Evolutionary conservation across 2,888 invertebrate genomes (phyloP).

Genomic region (Synanthedon myopaeformis): DNA sequence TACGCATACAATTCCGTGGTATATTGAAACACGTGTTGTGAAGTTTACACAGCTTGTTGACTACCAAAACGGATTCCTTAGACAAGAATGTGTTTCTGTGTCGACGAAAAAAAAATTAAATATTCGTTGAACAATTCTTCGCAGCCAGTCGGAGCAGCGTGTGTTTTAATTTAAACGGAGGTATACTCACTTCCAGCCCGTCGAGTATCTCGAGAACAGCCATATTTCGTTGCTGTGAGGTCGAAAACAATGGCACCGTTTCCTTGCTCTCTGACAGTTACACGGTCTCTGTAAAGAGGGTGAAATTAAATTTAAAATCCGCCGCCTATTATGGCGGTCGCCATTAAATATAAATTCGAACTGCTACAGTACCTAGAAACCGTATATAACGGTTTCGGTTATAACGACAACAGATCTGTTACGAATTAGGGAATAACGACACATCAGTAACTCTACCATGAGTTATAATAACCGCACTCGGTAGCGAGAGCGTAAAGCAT

Average conservation of each 20-base stretch:
- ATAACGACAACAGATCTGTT: no score
- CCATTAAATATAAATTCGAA: no score
- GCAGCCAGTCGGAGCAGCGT: neutral
- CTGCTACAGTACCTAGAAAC: no score
- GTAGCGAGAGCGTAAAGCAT: no score
- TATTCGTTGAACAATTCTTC: conserved; percentile 16
- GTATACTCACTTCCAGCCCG: conserved; percentile 86
- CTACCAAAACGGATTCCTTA: conserved; percentile 7
- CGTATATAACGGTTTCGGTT: no score
- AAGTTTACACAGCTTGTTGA: conserved; percentile 39
- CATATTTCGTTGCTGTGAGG: conserved; percentile 94
- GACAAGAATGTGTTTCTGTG: conserved; percentile 18
- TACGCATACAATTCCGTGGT: conserved; percentile 1
- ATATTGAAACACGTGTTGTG: conserved; percentile 41
- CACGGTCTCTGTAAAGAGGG: conserved; percentile 84
- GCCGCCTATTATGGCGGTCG: no score
- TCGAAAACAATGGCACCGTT: conserved; percentile 92
- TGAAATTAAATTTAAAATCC: no score
- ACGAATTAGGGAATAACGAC: no score
- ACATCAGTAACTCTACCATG: no score
- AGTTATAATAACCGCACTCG: no score
- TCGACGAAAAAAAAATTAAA: conserved; percentile 30
- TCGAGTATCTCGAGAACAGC: conserved; percentile 97
- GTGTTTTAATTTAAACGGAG: conserved; percentile 11
- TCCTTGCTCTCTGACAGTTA: conserved; percentile 88